Base-by-base conservation (phyloP, 2,797 vertebrate genomes). In the Harpagifer antarcticus region DNA sequence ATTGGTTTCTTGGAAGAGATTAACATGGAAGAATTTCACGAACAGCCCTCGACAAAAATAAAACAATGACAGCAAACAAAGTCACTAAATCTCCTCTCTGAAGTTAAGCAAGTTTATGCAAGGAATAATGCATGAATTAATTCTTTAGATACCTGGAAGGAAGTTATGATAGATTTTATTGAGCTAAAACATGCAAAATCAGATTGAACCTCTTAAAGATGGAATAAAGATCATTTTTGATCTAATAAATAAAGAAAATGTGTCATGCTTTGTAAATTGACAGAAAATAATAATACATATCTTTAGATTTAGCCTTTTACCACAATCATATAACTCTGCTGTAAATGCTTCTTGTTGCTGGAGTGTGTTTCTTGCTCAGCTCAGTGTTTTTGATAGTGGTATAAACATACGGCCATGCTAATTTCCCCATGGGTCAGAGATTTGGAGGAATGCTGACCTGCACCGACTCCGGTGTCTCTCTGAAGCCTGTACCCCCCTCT, bases 401-500 rank as follows among this genome's bases (percentile, higher is more conserved):
- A 78, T 88, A 76, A 83, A 83, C 84, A 83, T 15, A 19, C 43
- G 55, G 40, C 57, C 76, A 69, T 57, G 80, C 70, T 82, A 81
- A 79, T 84, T 90, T 68, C 78, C 81, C 78, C 74, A 73, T 78
- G 89, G 91, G 87, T 93, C 90, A 87, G 68, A 77, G 86, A 81
- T 69, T 76, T 72, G 50, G 52, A 89, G 88, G 91, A 92, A 92
- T 91, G 80, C 75, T 74, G 78, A 79, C 79, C 79, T 83, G 66
- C 68, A 37, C 74, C 33, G 72, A 90, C 81, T 91, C 82, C 5
- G 66, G 73, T 81, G 68, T 77, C 58, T 77, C 76, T 88, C 69
- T 88, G 55, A 73, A 85, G 76, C 67, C 79, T 61, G 74, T 40
- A 48, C 70, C 56, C 68, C 65, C 73, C 42, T 27, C 6, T 40